Evolutionary conservation across 2,888 invertebrate species (phyloP).

Genomic region (Cylindroiulus punctatus): DNA sequence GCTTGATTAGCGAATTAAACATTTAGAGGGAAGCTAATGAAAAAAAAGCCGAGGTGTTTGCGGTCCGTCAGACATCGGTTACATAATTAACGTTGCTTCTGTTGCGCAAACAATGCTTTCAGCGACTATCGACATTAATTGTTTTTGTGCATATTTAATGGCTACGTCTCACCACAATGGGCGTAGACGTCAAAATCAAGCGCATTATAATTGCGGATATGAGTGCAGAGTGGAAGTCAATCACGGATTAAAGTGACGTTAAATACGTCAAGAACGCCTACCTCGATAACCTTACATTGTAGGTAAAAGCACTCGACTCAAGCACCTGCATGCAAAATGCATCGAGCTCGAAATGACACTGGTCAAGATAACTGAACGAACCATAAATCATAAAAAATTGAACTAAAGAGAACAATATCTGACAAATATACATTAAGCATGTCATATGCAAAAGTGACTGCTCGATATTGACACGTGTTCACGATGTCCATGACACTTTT

Average conservation of each 20-base stretch:
- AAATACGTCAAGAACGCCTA: neutral
- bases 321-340: no score
- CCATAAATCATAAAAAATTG: no score
- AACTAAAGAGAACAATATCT: no score
- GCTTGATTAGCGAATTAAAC: constrained; percentile 3
- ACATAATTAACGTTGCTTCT: neutral
- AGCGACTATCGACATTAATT: neutral
- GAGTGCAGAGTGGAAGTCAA: constrained; percentile 5
- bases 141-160: neutral
- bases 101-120: constrained; percentile 9
- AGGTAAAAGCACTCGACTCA: no score
- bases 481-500: no score
- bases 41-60: constrained; percentile 9
- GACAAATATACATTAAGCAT: no score
- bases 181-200: neutral
- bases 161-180: neutral
- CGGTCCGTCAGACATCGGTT: neutral
- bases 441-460: no score
- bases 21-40: neutral
- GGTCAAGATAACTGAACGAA: no score
- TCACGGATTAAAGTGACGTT: constrained; percentile 18
- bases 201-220: neutral
- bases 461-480: no score
- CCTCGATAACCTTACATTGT: neutral
- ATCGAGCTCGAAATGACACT: no score